A percentile compares a stretch with the other conserved stretches of the same genome.
These are phyloP conservation scores for Rhodeus uyekii DNA, from an alignment of 2,797 vertebrate species.

Conservation along the genomic window DNA sequence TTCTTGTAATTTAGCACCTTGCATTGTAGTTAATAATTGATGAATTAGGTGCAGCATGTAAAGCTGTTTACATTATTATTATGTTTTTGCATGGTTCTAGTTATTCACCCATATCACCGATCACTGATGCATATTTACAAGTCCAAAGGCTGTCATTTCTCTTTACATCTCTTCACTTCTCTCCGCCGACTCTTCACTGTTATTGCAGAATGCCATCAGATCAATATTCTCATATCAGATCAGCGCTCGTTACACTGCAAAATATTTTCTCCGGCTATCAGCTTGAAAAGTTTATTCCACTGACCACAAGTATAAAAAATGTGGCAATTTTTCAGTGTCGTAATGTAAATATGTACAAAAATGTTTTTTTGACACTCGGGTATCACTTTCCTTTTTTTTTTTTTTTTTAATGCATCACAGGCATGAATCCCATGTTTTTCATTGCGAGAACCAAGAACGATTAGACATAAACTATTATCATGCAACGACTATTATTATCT, in stretches of 20 bases:
- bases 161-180: background rate
- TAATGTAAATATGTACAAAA: background rate
- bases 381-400: background rate
- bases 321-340: background rate
- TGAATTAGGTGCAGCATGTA: background rate
- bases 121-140: background rate
- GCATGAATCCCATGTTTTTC: background rate
- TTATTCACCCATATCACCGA: background rate
- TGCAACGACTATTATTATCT: background rate
- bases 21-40: constrained; percentile 10
- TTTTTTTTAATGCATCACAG: background rate
- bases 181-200: background rate
- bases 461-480: background rate
- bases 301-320: background rate
- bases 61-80: background rate
- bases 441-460: background rate
- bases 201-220: background rate
- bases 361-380: background rate
- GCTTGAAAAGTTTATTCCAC: background rate
- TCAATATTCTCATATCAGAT: background rate
- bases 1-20: background rate
- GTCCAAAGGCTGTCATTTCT: background rate
- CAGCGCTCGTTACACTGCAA: background rate
- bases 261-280: background rate
- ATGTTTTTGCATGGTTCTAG: background rate